These are phyloP conservation scores for Grammomys surdaster DNA, from an alignment of 2,113 vertebrate species.

Conservation along the genomic window DNA sequence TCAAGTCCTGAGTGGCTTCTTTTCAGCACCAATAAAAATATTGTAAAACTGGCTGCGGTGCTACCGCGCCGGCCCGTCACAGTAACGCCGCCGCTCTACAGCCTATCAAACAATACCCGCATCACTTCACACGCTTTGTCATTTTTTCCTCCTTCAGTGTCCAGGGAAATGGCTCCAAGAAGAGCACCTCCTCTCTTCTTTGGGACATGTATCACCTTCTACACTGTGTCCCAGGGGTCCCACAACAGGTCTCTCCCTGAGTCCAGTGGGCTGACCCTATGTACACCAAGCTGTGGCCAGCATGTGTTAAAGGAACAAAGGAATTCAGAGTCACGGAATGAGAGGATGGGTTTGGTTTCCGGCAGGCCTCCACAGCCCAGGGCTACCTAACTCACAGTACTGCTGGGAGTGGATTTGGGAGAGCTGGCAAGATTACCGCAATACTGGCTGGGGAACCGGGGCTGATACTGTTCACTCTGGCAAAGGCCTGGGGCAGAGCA, in stretches of 20 bases:
- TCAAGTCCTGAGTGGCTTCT: not conserved
- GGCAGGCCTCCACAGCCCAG: too few relatives aligned
- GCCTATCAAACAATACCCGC: not conserved
- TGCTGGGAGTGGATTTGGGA: rapidly evolving
- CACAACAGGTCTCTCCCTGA: not conserved
- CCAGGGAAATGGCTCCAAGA: not conserved
- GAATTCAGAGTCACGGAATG: not conserved
- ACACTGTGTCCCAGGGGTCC: not conserved
- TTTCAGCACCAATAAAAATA: not conserved
- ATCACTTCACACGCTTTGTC: not conserved
- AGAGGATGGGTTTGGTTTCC: not conserved
- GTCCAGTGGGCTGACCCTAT: not conserved
- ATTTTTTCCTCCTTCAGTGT: rapidly evolving
- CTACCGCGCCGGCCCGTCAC: too few relatives aligned
- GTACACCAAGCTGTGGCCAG: not conserved
- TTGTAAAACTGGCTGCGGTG: not conserved
- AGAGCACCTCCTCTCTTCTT: not conserved
- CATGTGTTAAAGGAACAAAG: not conserved
- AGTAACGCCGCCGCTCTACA: not conserved
- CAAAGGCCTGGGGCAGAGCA: constrained; percentile 88
- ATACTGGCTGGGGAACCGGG: constrained; percentile 92
- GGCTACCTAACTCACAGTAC: not conserved
- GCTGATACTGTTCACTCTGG: constrained; percentile 91
- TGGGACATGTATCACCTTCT: not conserved
- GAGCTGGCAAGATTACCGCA: constrained; percentile 87